phyloP scores from a whole-genome alignment of 2,797 vertebrate species.

The Melanotaenia maccullochi region DNA sequence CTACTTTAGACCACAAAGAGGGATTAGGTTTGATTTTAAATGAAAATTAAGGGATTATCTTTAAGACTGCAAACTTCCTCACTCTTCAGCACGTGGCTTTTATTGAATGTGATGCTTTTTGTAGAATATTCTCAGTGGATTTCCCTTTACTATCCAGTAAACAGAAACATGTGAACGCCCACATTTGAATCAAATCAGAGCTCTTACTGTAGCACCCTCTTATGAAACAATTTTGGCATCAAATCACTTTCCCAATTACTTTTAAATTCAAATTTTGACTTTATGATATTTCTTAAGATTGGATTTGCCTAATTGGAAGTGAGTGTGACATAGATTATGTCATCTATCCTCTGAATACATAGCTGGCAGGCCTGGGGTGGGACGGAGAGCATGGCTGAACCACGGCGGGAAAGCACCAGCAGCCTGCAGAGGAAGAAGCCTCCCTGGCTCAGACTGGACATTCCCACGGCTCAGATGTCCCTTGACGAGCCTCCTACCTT shows the following conservation, averaged over 20 bases:
- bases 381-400: conserved; percentile 89
- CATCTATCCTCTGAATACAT: conserved; percentile 13
- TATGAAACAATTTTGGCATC: conserved; percentile 51
- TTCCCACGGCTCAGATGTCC: conserved; percentile 83
- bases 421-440: conserved; percentile 98
- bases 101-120: conserved; percentile 37
- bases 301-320: background rate
- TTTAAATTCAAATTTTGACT: background rate
- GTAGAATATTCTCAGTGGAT: conserved; percentile 37
- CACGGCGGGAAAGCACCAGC: conserved; percentile 90
- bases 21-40: conserved; percentile 55
- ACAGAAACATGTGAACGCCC: conserved; percentile 29
- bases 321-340: background rate
- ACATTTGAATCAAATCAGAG: conserved; percentile 19
- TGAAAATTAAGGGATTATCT: conserved; percentile 61
- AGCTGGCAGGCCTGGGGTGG: conserved; percentile 82
- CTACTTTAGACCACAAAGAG: conserved; percentile 45
- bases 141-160: conserved; percentile 24
- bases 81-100: conserved; percentile 35
- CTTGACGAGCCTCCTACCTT: conserved; percentile 88
- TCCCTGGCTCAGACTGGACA: conserved; percentile 95
- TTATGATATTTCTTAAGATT: background rate
- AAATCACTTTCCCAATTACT: background rate
- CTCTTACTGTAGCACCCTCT: conserved; percentile 63
- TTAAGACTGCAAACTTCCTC: conserved; percentile 60